A percentile compares a stretch with the other conserved stretches of the same genome.
Conservation (phyloP, 37 sponge, comb jelly and placozoan genomes). For the Aphrocallistes beatrix region DNA sequence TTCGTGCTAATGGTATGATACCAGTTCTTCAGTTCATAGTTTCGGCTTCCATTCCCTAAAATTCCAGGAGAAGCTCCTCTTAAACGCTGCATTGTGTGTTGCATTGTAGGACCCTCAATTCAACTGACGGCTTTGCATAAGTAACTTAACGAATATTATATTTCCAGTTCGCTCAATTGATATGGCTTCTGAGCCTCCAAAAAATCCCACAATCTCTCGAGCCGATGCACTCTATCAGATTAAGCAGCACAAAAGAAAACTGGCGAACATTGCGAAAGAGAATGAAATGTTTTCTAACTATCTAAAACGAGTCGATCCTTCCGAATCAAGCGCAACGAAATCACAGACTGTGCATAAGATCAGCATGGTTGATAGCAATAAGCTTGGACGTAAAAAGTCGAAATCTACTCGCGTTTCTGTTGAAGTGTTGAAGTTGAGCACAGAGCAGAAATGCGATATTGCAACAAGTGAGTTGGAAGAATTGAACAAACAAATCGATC, state of each 20-base stretch:
- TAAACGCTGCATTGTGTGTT: no score
- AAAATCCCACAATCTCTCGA: background rate
- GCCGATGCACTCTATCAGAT: constrained; percentile 1
- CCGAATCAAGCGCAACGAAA: background rate
- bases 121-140: no score
- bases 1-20: no score
- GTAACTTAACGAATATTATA: no score
- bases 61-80: background rate
- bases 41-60: background rate
- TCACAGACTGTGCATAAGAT: background rate
- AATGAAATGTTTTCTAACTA: constrained; percentile 6
- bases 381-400: constrained; percentile 7
- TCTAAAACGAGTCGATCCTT: background rate
- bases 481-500: constrained; percentile 65
- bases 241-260: background rate
- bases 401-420: background rate
- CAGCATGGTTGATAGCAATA: background rate
- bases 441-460: constrained; percentile 96
- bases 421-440: constrained; percentile 49
- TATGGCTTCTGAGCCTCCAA: no score
- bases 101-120: no score
- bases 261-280: background rate
- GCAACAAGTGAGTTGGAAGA: constrained; percentile 88
- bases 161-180: no score
- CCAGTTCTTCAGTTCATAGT: background rate